Evolutionary conservation across 1,140 invertebrate species (phyloP), one percentile per base, ranked within the genome.

Genomic region (Solenopsis fugax): DNA sequence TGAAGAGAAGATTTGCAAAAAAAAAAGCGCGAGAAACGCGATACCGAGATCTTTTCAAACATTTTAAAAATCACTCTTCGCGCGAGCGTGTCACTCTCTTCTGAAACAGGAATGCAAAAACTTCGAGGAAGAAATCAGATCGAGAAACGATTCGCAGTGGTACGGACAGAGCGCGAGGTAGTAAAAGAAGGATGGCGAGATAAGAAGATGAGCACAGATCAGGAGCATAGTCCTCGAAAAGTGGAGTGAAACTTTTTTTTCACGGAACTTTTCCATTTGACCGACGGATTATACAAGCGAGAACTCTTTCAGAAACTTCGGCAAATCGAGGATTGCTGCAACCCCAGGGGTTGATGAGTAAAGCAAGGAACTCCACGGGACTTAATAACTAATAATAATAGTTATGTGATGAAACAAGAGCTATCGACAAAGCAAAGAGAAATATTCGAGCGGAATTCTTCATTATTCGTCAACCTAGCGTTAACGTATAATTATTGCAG

Each of bases 201-300:
- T 76, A 81, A 88, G 60, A 37, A 73, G 77, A 62, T 58, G 75
- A 81, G 62, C 69, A 67, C 87, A 87, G 84, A 90, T 71, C 80
- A 78, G 85, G 56, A 12, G 50, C 48, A 72, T 52, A 65, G 34
- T 88, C 52, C 86, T 67, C 75, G 85, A 88, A 87, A 92, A 92
- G 89, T 89, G 45, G 73, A 89, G 86, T 86, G 76, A 88, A 93
- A 93, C 80, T 93, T 92, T 90, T 90, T 45, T 91, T 86, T 85
- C 7, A 16, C 54, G 16, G 67, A 93, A 93, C 92, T 93, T 93
- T 93, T 90, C 88, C 92, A 91, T 93, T 92, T 89, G 58, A 56
- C 45, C 88, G 73, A 84, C 81, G 87, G 80, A 91, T 91, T 91
- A 91, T 91, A 85, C 62, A 80, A 67, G 86, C 34, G 48, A 72